These are phyloP conservation scores for Ophion ellenae DNA, from an alignment of 2,888 invertebrate genomes.

Conservation along the genomic window DNA sequence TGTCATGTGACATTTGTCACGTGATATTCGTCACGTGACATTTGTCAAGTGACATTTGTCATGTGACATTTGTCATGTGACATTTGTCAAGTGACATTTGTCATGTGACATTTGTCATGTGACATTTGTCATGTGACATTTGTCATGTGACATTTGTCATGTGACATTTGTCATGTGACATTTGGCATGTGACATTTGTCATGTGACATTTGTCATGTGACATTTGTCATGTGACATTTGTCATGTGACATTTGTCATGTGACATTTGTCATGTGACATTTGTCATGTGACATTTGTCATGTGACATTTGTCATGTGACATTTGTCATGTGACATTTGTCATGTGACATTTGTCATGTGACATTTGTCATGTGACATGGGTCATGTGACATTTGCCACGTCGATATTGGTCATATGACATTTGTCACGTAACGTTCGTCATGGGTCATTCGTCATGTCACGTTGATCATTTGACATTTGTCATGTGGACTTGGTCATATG, in stretches of 20 bases:
- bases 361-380: not conserved
- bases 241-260: not conserved
- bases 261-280: not conserved
- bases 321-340: not conserved
- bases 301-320: not conserved
- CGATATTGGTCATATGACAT: not conserved
- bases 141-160: not conserved
- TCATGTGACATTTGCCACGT: not conserved
- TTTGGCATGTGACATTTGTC: too few relatives aligned
- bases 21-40: not conserved
- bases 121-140: not conserved
- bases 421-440: not conserved
- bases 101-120: not conserved
- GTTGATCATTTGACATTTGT: not conserved
- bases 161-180: too few relatives aligned
- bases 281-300: not conserved
- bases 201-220: not conserved
- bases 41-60: not conserved
- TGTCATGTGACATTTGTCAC: not conserved
- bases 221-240: not conserved
- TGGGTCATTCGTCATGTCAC: not conserved
- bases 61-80: conserved; percentile 1
- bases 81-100: conserved; percentile 8
- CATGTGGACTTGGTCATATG: too few relatives aligned
- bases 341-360: not conserved